These are phyloP conservation scores for Aproaerema taeniolella DNA, from an alignment of 2,888 invertebrate genomes.

Conservation along the genomic window DNA sequence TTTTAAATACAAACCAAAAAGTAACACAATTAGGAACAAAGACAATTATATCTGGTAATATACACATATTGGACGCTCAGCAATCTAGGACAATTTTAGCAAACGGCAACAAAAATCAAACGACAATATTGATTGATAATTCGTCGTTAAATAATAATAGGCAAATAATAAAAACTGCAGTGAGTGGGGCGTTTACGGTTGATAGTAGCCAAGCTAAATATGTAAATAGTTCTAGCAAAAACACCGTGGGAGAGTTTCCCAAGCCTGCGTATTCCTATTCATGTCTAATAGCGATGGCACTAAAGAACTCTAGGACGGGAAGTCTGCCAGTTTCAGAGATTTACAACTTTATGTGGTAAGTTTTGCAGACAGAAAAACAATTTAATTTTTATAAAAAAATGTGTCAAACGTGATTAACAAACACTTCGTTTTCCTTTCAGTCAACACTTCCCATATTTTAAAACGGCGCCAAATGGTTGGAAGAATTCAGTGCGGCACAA, in stretches of 20 bases:
- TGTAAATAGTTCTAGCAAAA: constrained; percentile 54
- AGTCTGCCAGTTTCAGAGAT: constrained; percentile 98
- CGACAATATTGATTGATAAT: constrained; percentile 71
- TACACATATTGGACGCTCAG: constrained; percentile 71
- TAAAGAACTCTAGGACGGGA: constrained; percentile 96
- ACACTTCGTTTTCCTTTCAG: constrained; percentile 70
- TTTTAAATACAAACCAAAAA: constrained; percentile 66
- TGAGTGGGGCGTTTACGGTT: constrained; percentile 54
- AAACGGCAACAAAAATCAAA: constrained; percentile 64
- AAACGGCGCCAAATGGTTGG: constrained; percentile 98
- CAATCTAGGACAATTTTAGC: constrained; percentile 71
- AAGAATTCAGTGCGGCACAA: constrained; percentile 99
- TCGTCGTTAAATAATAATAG: constrained; percentile 64
- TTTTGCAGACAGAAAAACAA: too few relatives aligned
- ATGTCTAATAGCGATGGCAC: constrained; percentile 97
- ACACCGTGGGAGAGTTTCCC: constrained; percentile 83
- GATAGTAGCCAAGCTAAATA: constrained; percentile 64
- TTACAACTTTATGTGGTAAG: constrained; percentile 98
- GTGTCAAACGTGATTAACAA: not conserved
- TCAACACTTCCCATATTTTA: constrained; percentile 98
- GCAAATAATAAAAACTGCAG: constrained; percentile 69
- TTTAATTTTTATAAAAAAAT: not conserved
- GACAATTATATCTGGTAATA: constrained; percentile 73
- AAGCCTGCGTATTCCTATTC: constrained; percentile 99
- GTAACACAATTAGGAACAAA: constrained; percentile 62